These are phyloP conservation scores for Chaetops frenatus DNA, from an alignment of 2,113 vertebrate species.

Conservation along the genomic window DNA sequence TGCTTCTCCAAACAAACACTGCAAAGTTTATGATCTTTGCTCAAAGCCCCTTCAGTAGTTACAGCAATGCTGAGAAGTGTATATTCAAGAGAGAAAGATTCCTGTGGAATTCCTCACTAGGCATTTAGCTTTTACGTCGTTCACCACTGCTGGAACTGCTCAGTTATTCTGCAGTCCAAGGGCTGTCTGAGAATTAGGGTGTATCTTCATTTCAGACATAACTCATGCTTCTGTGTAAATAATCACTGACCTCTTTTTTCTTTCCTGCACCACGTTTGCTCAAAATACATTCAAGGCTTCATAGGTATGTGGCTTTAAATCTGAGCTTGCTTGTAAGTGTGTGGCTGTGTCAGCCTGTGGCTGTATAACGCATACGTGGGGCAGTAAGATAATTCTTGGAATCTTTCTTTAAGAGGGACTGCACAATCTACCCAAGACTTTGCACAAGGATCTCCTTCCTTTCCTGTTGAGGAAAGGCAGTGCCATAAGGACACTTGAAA, in stretches of 20 bases:
- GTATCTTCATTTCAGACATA: constrained; percentile 63
- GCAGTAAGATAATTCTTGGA: background rate
- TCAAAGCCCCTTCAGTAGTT: background rate
- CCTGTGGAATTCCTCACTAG: constrained; percentile 28
- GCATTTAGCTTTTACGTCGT: constrained; percentile 16
- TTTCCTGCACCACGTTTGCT: background rate
- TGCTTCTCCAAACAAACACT: background rate
- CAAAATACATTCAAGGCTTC: constrained; percentile 1
- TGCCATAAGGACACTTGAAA: background rate
- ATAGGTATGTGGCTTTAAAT: background rate
- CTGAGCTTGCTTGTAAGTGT: background rate
- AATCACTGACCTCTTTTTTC: constrained; percentile 35
- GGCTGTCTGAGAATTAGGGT: constrained; percentile 48
- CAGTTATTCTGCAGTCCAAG: constrained; percentile 19
- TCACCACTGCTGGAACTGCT: constrained; percentile 21
- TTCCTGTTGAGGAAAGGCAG: background rate
- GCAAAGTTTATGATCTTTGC: background rate
- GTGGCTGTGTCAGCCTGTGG: background rate
- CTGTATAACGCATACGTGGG: background rate
- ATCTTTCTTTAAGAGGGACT: background rate
- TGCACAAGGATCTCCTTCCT: background rate
- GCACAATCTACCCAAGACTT: background rate
- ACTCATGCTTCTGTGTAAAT: constrained; percentile 50
- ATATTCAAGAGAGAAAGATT: background rate
- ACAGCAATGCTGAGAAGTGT: background rate